Conservation (phyloP, 2,888 invertebrate species). For the Metacarcinus magister region DNA sequence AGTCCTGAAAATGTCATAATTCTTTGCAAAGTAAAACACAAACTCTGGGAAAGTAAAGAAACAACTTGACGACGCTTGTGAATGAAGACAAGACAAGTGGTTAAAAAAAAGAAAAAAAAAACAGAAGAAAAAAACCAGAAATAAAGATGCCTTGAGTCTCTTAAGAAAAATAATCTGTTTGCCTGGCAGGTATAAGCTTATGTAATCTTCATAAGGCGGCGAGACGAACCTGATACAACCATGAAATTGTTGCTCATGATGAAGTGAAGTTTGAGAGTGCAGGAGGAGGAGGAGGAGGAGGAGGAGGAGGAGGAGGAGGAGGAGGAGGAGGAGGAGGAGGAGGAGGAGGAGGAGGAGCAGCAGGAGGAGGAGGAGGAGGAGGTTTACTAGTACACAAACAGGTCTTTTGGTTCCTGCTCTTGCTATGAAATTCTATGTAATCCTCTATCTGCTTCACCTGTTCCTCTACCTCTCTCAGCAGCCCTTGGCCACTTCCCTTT, state of each 20-base stretch:
- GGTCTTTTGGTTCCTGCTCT: background rate
- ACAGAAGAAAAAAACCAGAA: too few relatives aligned
- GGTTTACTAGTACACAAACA: background rate
- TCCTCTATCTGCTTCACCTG: background rate
- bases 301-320: background rate
- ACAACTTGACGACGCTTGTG: background rate
- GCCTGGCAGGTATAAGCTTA: background rate
- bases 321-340: background rate
- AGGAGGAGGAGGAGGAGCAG: too few relatives aligned
- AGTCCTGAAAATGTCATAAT: background rate
- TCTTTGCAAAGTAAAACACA: background rate
- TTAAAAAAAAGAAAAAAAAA: background rate
- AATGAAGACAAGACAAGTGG: background rate
- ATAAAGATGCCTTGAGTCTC: background rate
- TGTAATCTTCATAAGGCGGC: background rate
- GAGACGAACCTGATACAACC: background rate
- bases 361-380: too few relatives aligned
- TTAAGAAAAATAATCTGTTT: background rate
- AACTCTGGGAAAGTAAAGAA: background rate
- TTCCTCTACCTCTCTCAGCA: background rate
- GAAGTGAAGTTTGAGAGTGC: background rate
- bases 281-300: background rate
- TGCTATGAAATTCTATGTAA: background rate
- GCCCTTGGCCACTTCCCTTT: too few relatives aligned
- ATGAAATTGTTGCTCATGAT: background rate